Evolutionary conservation across 37 sponge, comb jelly and placozoan genomes (phyloP).

Genomic region (Ianthella basta): DNA sequence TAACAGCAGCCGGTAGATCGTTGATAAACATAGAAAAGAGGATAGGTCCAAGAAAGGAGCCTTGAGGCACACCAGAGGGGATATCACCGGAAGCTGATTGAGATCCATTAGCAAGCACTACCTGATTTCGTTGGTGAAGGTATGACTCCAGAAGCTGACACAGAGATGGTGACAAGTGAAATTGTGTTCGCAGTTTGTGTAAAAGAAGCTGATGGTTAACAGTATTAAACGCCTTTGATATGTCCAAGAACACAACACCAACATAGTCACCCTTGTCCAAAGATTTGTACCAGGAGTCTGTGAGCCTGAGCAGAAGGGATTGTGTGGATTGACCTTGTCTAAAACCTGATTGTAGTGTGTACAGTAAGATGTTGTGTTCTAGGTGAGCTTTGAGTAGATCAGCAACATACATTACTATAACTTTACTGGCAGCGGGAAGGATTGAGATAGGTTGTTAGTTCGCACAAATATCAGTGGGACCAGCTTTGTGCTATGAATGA

Average conservation of each 20-base stretch:
- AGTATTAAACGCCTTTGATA: slow-evolving; percentile 11
- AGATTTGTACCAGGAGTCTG: slow-evolving; percentile 29
- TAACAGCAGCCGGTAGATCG: slow-evolving; percentile 5
- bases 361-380: slow-evolving; percentile 13
- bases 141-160: slow-evolving; percentile 8
- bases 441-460: slow-evolving; percentile 27
- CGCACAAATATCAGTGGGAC: not conserved
- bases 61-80: slow-evolving; percentile 23
- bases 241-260: slow-evolving; percentile 26
- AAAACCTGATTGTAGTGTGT: slow-evolving; percentile 12
- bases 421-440: slow-evolving; percentile 26
- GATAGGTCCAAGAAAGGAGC: slow-evolving; percentile 31
- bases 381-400: slow-evolving; percentile 8
- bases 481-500: slow-evolving; percentile 24
- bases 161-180: slow-evolving; percentile 8
- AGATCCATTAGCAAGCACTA: slow-evolving; percentile 7
- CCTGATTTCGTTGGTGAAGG: slow-evolving; percentile 17
- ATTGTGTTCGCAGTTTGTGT: slow-evolving; percentile 10
- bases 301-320: not conserved
- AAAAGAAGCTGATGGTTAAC: slow-evolving; percentile 21
- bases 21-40: slow-evolving; percentile 28
- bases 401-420: slow-evolving; percentile 11
- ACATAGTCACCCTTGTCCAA: not conserved
- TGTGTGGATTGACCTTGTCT: slow-evolving; percentile 31
- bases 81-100: not conserved